Evolutionary conservation across 2,888 invertebrate genomes (phyloP), one percentile per base, ranked within the genome.

Genomic region (Saturnia japonica): DNA sequence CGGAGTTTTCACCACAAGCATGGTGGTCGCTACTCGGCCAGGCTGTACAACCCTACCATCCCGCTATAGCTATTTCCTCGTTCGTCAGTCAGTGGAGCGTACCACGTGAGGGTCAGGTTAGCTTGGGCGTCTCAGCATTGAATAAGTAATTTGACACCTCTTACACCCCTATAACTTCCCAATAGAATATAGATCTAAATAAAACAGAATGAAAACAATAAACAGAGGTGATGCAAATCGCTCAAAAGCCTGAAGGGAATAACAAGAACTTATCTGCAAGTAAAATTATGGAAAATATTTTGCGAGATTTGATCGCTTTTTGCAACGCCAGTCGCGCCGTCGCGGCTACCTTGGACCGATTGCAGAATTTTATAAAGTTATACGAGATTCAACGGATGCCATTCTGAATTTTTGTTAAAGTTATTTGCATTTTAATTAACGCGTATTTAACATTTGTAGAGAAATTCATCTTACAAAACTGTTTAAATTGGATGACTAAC

Each of bases 271-370:
- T 45, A 66, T 70, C 70, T 66, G 51, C 34, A 70, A 70, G 70
- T 70, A 51, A 66, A 66, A 67, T 70, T 40, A 16, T 67, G 40
- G 25, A 22, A 66, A 70, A 62, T 66, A 51, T 68, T 51, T 54
- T 70, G 42, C 64, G n/a, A 40, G 34, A 64, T 40, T 40, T 64
- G 64, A 40, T 40, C 40, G 19, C 9, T 34, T n/a, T 11, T 64
- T 19, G 64, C 40, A 64, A 9, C 34, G 64, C 40, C 40, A 8
- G 28, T 12, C 4, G 16, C 25, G 16, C 4, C 12, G 16, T 11
- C 8, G 8, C n/a, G 9, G 40, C n/a, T 64, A 19, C 28, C 14
- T 60, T 25, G 14, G 57, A 28, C 12, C 14, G 25, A 28, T 60
- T 60, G 14, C 11, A 25, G 57, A 2, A 11, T 28, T 60, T 60